Conservation (phyloP, 2,888 invertebrate genomes). For the Hypercompe scribonia region DNA sequence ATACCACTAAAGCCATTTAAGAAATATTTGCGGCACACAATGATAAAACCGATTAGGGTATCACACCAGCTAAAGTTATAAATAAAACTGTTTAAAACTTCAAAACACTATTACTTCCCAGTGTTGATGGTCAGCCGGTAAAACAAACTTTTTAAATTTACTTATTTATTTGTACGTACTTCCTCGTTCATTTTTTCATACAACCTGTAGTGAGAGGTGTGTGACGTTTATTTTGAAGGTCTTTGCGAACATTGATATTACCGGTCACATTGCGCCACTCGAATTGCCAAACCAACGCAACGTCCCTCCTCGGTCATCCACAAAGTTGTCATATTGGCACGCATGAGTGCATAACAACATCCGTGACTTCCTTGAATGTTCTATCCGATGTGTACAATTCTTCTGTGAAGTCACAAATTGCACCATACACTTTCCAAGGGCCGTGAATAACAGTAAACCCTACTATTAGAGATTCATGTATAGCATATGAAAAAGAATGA, state of each 20-base stretch:
- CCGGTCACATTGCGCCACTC: slow-evolving; percentile 68
- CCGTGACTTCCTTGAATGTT: slow-evolving; percentile 36
- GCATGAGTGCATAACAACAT: slow-evolving; percentile 13
- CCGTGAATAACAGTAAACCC: not conserved
- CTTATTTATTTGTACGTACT: not conserved
- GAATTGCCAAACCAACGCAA: slow-evolving; percentile 73
- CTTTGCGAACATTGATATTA: slow-evolving; percentile 50
- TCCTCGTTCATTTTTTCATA: slow-evolving; percentile 10
- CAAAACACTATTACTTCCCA: not conserved
- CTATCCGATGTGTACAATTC: slow-evolving; percentile 24
- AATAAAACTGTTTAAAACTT: not conserved
- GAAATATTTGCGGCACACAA: not conserved
- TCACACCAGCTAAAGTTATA: not conserved
- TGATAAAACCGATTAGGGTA: not conserved
- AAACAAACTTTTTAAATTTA: not conserved
- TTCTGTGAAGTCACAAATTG: not conserved
- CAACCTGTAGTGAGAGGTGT: slow-evolving; percentile 72
- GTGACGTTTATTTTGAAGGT: slow-evolving; percentile 48
- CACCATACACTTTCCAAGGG: not conserved
- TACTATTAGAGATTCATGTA: too few relatives aligned
- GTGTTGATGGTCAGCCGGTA: not conserved
- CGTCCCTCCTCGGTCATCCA: slow-evolving; percentile 46
- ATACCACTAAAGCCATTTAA: not conserved
- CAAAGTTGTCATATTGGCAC: slow-evolving; percentile 29
- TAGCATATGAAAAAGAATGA: too few relatives aligned